Percentiles rank a stretch among this genome's conserved stretches.
phyloP scores from a whole-genome alignment of 2,797 vertebrate genomes.

The Manis pentadactyla region DNA sequence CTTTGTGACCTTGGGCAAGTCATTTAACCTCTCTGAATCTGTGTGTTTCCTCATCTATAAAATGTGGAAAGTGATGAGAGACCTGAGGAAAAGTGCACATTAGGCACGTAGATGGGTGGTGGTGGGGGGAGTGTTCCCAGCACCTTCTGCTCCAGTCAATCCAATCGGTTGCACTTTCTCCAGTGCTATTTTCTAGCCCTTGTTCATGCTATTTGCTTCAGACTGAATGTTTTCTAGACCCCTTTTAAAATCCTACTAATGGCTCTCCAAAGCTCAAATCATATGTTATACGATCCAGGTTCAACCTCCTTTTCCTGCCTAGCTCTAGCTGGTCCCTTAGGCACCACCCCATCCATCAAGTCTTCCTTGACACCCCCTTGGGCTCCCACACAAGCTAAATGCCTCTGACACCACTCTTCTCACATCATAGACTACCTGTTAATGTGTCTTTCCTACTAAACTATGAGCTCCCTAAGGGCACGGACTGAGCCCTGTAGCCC shows the following conservation, averaged over 20 bases:
- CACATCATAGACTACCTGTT: neutral
- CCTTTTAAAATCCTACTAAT: constrained; percentile 23
- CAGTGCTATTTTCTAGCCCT: constrained; percentile 9
- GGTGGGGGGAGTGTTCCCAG: neutral
- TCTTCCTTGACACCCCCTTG: neutral
- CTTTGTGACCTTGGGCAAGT: constrained; percentile 5
- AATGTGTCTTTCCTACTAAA: neutral
- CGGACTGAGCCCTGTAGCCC: neutral
- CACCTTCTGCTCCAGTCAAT: neutral
- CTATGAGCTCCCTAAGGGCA: neutral
- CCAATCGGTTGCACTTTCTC: neutral
- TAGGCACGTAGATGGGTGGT: neutral
- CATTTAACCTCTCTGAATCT: constrained; percentile 3
- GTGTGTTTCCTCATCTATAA: constrained; percentile 19
- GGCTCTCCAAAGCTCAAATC: constrained; percentile 52
- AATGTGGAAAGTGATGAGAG: neutral
- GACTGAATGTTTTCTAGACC: constrained; percentile 28
- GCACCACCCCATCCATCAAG: neutral
- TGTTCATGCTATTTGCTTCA: neutral
- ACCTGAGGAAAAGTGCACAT: neutral
- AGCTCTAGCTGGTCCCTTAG: neutral
- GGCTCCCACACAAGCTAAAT: neutral
- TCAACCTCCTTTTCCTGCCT: neutral
- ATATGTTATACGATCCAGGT: neutral
- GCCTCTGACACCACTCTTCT: neutral